phyloP scores from a whole-genome alignment of 2,797 vertebrate genomes.

The Cryptoblepharus egeriae region DNA sequence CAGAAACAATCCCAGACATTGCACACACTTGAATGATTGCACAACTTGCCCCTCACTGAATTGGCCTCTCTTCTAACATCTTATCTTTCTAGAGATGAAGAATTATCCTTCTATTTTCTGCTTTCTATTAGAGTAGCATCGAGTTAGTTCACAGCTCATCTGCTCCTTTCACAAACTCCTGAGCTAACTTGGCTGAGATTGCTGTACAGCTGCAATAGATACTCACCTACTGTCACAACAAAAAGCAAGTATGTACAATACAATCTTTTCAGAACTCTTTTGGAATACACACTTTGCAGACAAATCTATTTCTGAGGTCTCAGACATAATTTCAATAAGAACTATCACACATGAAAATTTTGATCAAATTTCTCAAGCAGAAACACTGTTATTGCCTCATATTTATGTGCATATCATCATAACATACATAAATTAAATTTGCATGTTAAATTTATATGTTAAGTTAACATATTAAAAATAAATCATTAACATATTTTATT shows the following conservation, averaged over 20 bases:
- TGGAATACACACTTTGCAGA: background rate
- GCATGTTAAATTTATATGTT: no score
- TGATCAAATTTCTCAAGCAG: background rate
- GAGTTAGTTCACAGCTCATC: background rate
- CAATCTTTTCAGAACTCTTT: background rate
- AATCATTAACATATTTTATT: no score
- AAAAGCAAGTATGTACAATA: background rate
- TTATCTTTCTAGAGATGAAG: background rate
- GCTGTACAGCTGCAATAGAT: background rate
- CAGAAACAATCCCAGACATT: no score
- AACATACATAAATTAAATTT: no score
- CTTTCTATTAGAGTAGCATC: background rate
- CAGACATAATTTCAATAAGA: conserved; percentile 12
- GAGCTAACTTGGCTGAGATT: background rate
- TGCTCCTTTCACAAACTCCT: background rate
- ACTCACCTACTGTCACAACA: background rate
- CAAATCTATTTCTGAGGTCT: background rate
- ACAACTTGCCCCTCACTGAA: background rate
- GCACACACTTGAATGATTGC: background rate
- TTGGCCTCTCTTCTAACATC: background rate
- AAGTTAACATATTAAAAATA: no score
- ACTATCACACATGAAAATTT: background rate
- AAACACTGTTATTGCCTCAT: background rate
- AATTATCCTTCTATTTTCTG: background rate
- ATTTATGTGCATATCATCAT: conserved; percentile 18